Percentiles rank a stretch among this genome's conserved stretches.
These are phyloP conservation scores for Oryzias javanicus DNA, from an alignment of 2,113 vertebrate species.

Conservation along the genomic window DNA sequence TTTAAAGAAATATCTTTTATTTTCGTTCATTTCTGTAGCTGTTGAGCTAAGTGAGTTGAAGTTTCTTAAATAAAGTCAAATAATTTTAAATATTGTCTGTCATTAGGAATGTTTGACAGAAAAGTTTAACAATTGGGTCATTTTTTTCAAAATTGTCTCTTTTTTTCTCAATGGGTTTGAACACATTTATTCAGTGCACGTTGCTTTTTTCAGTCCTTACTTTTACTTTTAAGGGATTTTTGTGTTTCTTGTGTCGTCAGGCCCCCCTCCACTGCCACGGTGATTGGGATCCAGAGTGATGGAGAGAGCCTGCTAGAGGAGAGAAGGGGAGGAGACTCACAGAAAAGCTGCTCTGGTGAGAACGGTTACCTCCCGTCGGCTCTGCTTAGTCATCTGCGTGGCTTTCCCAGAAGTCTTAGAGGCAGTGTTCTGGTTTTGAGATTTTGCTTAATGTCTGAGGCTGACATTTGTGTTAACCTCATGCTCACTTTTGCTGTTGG, in stretches of 20 bases:
- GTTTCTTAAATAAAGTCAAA: no score
- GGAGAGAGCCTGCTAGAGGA: conserved; percentile 87
- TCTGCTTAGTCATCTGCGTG: conserved; percentile 25
- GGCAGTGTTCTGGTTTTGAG: not conserved
- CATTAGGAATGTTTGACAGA: no score
- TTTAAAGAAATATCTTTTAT: conserved; percentile 22
- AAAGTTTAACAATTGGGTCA: no score
- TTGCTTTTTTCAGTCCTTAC: no score
- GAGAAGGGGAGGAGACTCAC: conserved; percentile 87
- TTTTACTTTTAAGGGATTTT: no score
- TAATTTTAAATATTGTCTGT: no score
- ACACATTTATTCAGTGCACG: no score
- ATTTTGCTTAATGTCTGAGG: conserved; percentile 3
- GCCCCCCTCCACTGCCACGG: conserved; percentile 91
- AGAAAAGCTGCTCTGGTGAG: conserved; percentile 85
- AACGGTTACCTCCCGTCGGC: conserved; percentile 5
- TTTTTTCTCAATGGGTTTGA: no score
- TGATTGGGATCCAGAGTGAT: conserved; percentile 87
- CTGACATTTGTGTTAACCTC: no score
- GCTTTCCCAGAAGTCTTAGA: conserved; percentile 12
- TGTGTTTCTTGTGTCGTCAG: conserved; percentile 67
- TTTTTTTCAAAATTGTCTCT: no score
- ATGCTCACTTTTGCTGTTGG: no score
- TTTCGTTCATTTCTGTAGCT: not conserved
- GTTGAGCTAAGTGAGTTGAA: no score